A percentile compares a stretch with the other conserved stretches of the same genome.
Conservation (phyloP, 2,797 vertebrate genomes). For the Coreius guichenoti region DNA sequence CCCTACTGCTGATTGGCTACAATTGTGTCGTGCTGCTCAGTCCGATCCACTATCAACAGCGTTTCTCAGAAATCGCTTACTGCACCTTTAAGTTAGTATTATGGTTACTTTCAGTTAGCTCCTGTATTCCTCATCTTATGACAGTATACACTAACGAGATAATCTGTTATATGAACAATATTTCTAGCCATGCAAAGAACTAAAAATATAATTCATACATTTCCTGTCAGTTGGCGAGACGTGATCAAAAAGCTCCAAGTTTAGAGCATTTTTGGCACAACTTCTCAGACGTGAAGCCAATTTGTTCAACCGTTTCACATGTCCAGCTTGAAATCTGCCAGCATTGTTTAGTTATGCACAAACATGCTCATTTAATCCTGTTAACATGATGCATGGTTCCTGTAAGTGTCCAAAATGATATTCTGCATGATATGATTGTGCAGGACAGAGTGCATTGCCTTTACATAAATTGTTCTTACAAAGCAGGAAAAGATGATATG, state of each 20-base stretch:
- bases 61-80: no score
- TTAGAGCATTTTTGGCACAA: not conserved
- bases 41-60: no score
- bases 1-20: no score
- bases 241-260: not conserved
- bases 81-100: not conserved
- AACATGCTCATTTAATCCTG: constrained; percentile 38
- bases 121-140: not conserved
- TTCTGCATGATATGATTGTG: constrained; percentile 27
- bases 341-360: constrained; percentile 36
- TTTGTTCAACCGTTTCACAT: constrained; percentile 6
- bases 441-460: constrained; percentile 17
- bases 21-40: no score
- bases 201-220: not conserved
- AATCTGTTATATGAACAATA: not conserved
- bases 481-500: constrained; percentile 47
- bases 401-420: constrained; percentile 10
- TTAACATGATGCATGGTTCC: constrained; percentile 34
- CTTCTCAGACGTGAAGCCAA: not conserved
- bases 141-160: not conserved
- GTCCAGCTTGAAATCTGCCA: constrained; percentile 10
- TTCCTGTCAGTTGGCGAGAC: not conserved
- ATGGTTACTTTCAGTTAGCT: not conserved
- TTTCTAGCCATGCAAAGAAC: not conserved
- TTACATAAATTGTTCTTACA: constrained; percentile 49